Evolutionary conservation across 2,888 invertebrate genomes (phyloP).

Genomic region (Dryococelus australis): DNA sequence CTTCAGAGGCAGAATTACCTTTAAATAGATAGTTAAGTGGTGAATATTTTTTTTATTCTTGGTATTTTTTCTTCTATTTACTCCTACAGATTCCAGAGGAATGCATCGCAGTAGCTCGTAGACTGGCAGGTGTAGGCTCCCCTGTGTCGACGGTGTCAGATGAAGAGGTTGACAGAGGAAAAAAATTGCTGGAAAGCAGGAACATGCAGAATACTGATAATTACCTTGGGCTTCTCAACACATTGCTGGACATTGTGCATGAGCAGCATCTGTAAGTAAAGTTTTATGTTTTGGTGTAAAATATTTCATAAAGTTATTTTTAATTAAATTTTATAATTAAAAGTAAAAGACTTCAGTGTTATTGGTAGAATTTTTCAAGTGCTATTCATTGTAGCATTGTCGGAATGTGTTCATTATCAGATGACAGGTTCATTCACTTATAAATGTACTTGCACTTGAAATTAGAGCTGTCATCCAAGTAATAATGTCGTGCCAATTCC

Average conservation of each 20-base stretch:
- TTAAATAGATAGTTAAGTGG: background rate
- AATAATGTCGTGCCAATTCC: too few species aligned
- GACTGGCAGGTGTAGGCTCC: conserved; percentile 58
- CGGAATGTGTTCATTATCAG: too few species aligned
- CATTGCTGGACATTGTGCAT: conserved; percentile 53
- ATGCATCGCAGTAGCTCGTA: conserved; percentile 62
- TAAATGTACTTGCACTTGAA: too few species aligned
- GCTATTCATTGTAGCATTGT: too few species aligned
- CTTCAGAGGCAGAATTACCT: too few species aligned
- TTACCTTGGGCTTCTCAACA: conserved; percentile 63
- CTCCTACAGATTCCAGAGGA: conserved; percentile 60
- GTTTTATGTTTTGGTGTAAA: background rate
- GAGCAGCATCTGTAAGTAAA: conserved; percentile 2
- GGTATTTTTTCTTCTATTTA: background rate
- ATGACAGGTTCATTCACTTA: too few species aligned
- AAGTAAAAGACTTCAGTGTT: too few species aligned
- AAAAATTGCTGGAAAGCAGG: conserved; percentile 53
- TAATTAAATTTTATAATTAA: too few species aligned
- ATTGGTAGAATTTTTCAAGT: too few species aligned
- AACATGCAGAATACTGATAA: conserved; percentile 61
- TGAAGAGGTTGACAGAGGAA: conserved; percentile 57
- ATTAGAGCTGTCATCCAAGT: too few species aligned
- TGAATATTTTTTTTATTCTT: background rate
- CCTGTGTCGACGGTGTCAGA: conserved; percentile 53
- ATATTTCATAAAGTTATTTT: too few species aligned